Conservation (phyloP, 2,888 invertebrate genomes). For the Stenoptilia bipunctidactyla region DNA sequence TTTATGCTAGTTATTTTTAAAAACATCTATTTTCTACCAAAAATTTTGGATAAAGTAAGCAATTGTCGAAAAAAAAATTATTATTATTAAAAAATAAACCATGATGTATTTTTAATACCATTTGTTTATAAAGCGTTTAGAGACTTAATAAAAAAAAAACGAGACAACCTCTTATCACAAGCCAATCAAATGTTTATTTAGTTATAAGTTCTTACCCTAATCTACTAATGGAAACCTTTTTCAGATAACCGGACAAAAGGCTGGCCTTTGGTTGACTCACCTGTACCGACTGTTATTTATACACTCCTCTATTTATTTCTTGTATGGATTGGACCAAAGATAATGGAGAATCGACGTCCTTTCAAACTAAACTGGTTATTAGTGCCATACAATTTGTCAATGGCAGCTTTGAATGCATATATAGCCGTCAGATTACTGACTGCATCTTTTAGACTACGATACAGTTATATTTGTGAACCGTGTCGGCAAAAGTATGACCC, state of each 20-base stretch:
- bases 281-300: constrained; percentile 78
- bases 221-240: constrained; percentile 24
- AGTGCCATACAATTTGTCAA: constrained; percentile 86
- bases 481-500: constrained; percentile 82
- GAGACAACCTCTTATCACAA: no score
- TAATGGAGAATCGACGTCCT: constrained; percentile 84
- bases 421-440: constrained; percentile 83
- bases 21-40: no score
- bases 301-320: constrained; percentile 80
- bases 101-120: no score
- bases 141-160: no score
- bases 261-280: constrained; percentile 89
- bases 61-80: no score
- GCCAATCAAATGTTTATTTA: no score
- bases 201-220: no score
- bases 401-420: constrained; percentile 86
- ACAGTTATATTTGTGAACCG: constrained; percentile 90
- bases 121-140: no score
- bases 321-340: constrained; percentile 84
- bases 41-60: no score
- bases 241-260: constrained; percentile 84
- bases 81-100: no score
- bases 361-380: constrained; percentile 81
- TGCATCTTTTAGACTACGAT: constrained; percentile 80
- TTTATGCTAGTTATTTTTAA: no score